phyloP scores from a whole-genome alignment of 1,140 invertebrate genomes.

The Drosophila subpulchrella region DNA sequence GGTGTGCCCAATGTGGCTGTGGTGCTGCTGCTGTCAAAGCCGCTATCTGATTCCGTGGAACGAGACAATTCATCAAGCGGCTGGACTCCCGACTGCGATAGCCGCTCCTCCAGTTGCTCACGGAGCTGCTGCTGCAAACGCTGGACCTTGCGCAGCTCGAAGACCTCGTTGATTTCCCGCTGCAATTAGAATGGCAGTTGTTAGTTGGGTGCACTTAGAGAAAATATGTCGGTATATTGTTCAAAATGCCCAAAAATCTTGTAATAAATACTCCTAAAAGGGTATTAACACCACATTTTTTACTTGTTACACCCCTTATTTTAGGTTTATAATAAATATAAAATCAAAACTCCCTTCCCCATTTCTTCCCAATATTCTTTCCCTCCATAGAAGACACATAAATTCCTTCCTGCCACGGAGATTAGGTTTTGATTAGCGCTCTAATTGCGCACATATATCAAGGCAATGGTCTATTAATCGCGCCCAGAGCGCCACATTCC shows the following conservation, averaged over 20 bases:
- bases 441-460: conserved; percentile 77
- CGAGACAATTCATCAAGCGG: conserved; percentile 81
- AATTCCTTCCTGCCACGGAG: conserved; percentile 37
- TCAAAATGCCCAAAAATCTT: no score
- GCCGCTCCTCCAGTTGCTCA: conserved; percentile 47
- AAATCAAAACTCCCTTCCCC: no score
- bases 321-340: no score
- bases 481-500: conserved; percentile 43
- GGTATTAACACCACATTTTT: no score
- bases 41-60: conserved; percentile 82
- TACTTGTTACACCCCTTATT: no score
- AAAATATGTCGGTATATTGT: neutral
- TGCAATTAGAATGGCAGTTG: conserved; percentile 77
- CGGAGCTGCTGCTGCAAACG: conserved; percentile 65
- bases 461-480: conserved; percentile 59
- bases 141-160: conserved; percentile 76
- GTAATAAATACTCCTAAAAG: no score
- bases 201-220: conserved; percentile 30
- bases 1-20: conserved; percentile 34
- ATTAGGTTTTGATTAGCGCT: conserved; percentile 71
- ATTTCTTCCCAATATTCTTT: neutral
- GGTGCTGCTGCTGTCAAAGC: conserved; percentile 80
- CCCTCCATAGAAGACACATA: conserved; percentile 37
- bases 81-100: conserved; percentile 39
- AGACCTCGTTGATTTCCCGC: conserved; percentile 84